Evolutionary conservation across 2,888 invertebrate genomes (phyloP), one percentile per base, ranked within the genome.

Genomic region (Xylophagus ater): DNA sequence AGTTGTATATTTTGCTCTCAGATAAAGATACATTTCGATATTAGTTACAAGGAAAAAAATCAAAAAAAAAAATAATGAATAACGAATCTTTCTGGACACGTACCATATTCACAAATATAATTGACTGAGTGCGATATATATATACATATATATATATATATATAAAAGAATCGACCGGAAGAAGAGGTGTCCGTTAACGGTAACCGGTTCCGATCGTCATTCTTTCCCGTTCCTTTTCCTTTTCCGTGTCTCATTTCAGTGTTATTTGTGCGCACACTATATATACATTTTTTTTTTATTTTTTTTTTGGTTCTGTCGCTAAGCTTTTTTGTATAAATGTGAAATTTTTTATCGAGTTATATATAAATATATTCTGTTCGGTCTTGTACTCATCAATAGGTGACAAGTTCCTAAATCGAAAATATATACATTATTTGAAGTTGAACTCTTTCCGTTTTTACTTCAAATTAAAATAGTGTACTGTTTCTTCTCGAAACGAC

Each of bases 201-300:
- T 64, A 64, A 64, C 65, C 62, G 63, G 65, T 65, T 65, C 63
- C 64, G 65, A 65, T 65, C 64, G 61, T 62, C 62, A 62, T 59
- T 63, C 47, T 62, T 64, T 65, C 62, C 62, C 61, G 59, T 64
- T 64, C 62, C 62, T 59, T 58, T 64, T 63, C 63, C 63, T 58
- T 55, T 64, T 62, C 59, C 61, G 58, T 53, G 45, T 41, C 21
- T 36, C 29, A 24, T 43, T 42, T 36, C 38, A 40, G 34, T 43
- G n/a, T n/a, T n/a, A 37, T 42, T 43, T 41, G 43, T 42, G 34
- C 30, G 34, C 37, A 30, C 45, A 34, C 34, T 32, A 24, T 30
- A 20, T 28, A 15, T 15, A n/a, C 9, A 18, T 23, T 25, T 31
- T 33, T 23, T 34, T 34, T 37, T 26, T 28, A 3, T 20, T 32